Percentiles rank a stretch among this genome's conserved stretches.
phyloP scores from a whole-genome alignment of 2,113 vertebrate species.

The Laterallus jamaicensis region DNA sequence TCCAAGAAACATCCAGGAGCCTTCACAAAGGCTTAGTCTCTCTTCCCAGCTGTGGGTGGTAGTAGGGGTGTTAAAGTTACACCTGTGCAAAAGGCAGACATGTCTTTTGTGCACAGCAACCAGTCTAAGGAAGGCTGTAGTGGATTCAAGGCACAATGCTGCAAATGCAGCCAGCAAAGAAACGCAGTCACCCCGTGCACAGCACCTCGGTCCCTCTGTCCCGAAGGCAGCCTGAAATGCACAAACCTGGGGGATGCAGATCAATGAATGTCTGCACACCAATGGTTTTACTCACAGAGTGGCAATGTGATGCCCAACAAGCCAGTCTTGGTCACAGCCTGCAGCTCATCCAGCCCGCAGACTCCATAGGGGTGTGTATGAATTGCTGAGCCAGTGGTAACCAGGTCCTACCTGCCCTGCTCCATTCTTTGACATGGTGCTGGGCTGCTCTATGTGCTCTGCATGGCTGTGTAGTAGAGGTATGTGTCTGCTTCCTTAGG shows the following conservation, averaged over 20 bases:
- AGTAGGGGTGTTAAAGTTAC: neutral
- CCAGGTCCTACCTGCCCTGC: neutral
- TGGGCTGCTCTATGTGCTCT: neutral
- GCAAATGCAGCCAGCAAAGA: neutral
- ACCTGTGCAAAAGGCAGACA: neutral
- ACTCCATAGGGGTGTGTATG: neutral
- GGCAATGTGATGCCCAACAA: neutral
- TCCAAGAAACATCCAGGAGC: neutral
- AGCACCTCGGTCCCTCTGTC: neutral
- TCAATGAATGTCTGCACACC: neutral
- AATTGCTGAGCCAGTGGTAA: neutral
- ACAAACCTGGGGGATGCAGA: neutral
- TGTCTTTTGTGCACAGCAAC: neutral
- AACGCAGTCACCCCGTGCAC: accelerated
- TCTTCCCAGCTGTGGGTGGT: neutral
- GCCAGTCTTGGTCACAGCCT: neutral
- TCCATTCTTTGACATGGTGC: neutral
- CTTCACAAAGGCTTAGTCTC: neutral
- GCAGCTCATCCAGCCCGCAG: neutral
- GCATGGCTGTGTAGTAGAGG: neutral
- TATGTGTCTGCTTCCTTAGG: neutral
- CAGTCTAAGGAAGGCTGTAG: neutral
- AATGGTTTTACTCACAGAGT: neutral
- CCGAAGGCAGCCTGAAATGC: neutral
- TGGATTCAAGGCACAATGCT: neutral